These are phyloP conservation scores for Montipora cactus DNA, from an alignment of 64 coral and sea anemone genomes.

Conservation along the genomic window DNA sequence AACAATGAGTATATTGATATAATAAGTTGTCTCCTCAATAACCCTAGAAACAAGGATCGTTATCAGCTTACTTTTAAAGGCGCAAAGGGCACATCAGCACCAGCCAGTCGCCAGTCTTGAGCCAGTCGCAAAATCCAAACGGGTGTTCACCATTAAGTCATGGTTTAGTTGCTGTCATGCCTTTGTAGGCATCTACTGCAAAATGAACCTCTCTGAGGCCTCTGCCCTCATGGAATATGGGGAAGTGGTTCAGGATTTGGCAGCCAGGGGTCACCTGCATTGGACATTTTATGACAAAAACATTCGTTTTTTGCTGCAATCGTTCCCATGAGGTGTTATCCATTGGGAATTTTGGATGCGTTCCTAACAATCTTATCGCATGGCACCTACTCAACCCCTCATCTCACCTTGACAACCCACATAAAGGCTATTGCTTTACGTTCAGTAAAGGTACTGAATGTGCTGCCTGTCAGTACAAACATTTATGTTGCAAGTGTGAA, in stretches of 20 bases:
- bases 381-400: neutral
- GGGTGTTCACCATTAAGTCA: too few species aligned
- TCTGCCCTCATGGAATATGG: slow-evolving; percentile 1
- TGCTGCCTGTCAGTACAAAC: neutral
- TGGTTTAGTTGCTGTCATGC: too few species aligned
- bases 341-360: slow-evolving; percentile 30
- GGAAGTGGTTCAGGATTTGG: slow-evolving; percentile 24
- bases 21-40: too few species aligned
- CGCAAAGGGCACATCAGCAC: too few species aligned
- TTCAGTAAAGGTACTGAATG: neutral
- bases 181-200: too few species aligned
- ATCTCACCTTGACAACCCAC: too few species aligned
- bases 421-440: too few species aligned
- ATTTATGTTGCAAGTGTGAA: neutral
- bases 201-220: neutral
- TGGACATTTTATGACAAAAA: slow-evolving; percentile 1
- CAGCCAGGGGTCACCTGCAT: neutral
- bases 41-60: too few species aligned
- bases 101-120: too few species aligned
- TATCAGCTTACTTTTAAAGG: too few species aligned
- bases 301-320: neutral
- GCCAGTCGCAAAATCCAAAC: too few species aligned
- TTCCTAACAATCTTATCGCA: neutral
- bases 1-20: too few species aligned
- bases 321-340: neutral